These are phyloP conservation scores for Albula glossodonta DNA, from an alignment of 2,113 vertebrate species.

Conservation along the genomic window DNA sequence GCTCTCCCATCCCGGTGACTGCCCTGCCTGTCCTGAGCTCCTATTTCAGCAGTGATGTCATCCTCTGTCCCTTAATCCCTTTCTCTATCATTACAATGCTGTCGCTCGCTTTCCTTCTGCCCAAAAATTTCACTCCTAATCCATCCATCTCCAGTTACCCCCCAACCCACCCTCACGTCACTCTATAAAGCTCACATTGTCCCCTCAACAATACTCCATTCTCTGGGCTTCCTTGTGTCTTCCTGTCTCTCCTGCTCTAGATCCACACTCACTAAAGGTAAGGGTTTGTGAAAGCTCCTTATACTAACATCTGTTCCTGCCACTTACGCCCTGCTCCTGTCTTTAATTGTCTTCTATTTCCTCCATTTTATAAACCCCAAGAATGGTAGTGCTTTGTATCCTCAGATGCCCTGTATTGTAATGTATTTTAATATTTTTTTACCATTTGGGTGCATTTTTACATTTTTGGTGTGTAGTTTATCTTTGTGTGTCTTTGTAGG, in stretches of 20 bases:
- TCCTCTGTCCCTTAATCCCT: slow-evolving; percentile 20
- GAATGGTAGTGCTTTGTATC: too few species aligned
- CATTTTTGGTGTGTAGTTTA: background rate
- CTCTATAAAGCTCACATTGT: background rate
- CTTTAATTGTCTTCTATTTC: background rate
- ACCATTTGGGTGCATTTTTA: background rate
- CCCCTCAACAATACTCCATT: background rate
- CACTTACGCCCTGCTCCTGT: too few species aligned
- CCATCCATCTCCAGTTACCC: background rate
- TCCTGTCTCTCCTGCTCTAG: background rate
- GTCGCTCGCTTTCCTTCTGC: slow-evolving; percentile 17
- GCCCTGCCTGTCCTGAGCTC: slow-evolving; percentile 1
- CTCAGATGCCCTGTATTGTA: too few species aligned
- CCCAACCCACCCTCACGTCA: background rate
- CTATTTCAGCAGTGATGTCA: slow-evolving; percentile 16
- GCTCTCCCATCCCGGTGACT: background rate
- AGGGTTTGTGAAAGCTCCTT: background rate
- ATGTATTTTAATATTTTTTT: background rate
- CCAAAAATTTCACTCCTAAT: slow-evolving; percentile 26
- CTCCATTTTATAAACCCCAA: background rate
- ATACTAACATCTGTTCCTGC: too few species aligned
- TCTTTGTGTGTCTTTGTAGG: slow-evolving; percentile 21
- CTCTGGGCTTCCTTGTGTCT: background rate
- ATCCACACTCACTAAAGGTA: background rate
- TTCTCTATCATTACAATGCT: slow-evolving; percentile 22